These are phyloP conservation scores for Gambusia affinis DNA, from an alignment of 2,113 vertebrate genomes.

Conservation along the genomic window DNA sequence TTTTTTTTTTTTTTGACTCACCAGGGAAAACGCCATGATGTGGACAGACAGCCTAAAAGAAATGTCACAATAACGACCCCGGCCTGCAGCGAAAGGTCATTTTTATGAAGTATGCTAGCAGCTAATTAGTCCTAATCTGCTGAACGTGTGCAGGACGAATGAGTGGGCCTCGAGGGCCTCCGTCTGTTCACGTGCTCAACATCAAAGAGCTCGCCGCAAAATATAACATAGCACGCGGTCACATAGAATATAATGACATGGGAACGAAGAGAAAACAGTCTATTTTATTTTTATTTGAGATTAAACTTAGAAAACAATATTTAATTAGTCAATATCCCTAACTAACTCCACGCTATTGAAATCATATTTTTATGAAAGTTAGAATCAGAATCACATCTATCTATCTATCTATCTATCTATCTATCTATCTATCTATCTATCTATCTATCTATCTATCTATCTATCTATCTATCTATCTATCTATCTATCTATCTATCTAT, in stretches of 20 bases:
- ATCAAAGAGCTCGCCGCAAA: slow-evolving; percentile 27
- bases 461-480: not conserved
- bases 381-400: not conserved
- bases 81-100: slow-evolving; percentile 1
- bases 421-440: not conserved
- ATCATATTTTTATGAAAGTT: too few species aligned
- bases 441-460: not conserved
- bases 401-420: not conserved
- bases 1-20: slow-evolving; percentile 58
- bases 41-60: slow-evolving; percentile 37
- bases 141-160: slow-evolving; percentile 65
- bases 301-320: too few species aligned
- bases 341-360: too few species aligned
- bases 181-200: slow-evolving; percentile 51
- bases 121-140: slow-evolving; percentile 65
- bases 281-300: not conserved
- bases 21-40: slow-evolving; percentile 83
- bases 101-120: slow-evolving; percentile 56
- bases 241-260: not conserved
- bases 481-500: not conserved
- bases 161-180: not conserved
- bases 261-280: not conserved
- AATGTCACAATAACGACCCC: slow-evolving; percentile 50
- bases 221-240: not conserved
- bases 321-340: too few species aligned